These are phyloP conservation scores for Bicyclus anynana DNA, from an alignment of 1,140 invertebrate species.

Conservation along the genomic window DNA sequence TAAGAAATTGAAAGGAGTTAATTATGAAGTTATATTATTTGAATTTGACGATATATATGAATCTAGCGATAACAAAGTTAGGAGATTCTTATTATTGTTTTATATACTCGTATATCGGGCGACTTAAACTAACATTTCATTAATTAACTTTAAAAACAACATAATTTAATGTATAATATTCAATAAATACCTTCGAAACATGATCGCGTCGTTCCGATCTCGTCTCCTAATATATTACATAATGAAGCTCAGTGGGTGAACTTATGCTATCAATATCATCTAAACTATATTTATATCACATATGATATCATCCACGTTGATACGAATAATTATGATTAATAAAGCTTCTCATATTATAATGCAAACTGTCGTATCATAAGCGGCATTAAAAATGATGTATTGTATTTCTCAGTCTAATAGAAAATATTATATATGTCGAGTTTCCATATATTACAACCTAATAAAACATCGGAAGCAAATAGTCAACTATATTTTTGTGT, in stretches of 20 bases:
- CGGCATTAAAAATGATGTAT: too few relatives aligned
- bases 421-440: neutral
- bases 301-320: conserved; percentile 66
- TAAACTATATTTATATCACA: conserved; percentile 69
- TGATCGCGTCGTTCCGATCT: conserved; percentile 29
- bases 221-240: conserved; percentile 38
- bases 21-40: too few relatives aligned
- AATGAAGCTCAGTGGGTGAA: conserved; percentile 24
- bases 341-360: conserved; percentile 45
- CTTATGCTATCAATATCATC: conserved; percentile 27
- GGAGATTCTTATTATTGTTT: neutral
- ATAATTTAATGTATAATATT: conserved; percentile 45
- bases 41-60: conserved; percentile 12
- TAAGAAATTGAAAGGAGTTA: too few relatives aligned
- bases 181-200: conserved; percentile 59
- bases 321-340: conserved; percentile 50
- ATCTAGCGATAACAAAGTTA: conserved; percentile 11
- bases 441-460: neutral
- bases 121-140: conserved; percentile 40
- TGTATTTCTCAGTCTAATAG: conserved; percentile 18
- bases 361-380: conserved; percentile 49
- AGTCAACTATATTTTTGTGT: conserved; percentile 7
- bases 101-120: neutral
- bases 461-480: neutral
- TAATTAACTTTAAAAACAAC: conserved; percentile 39